Evolutionary conservation across 2,888 invertebrate genomes (phyloP), one percentile per base, ranked within the genome.

Genomic region (Oscheius sp.): DNA sequence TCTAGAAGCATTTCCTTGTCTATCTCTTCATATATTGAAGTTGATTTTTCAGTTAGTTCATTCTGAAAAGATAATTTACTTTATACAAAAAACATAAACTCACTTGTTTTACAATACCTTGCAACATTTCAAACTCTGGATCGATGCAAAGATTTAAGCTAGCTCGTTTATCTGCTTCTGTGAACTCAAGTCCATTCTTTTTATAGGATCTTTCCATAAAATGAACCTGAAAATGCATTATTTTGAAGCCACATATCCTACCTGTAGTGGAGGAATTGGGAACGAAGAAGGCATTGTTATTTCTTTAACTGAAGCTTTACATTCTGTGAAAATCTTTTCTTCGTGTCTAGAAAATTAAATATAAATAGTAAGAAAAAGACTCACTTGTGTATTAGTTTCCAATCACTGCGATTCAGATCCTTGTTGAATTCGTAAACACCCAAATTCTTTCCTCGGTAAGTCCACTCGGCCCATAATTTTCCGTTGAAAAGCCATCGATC

Each of bases 391-490:
- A 86, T 73, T 31, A 86, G 68, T 23, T 74, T 71, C 86, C 86
- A 86, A 69, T 86, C 86, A 27, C 85, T 75, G 37, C 84, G 70
- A 67, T 85, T 84, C 70, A 85, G 65, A 71, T 86, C 83, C 23
- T 75, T 72, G 1, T 70, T 65, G 71, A 86, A 86, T 58, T 82
- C 81, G 70, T 77, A 86, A 29, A 86, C 61, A 27, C 86, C 86
- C 23, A 86, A 69, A 64, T 82, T 75, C 53, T 72, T 71, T 39
- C 85, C 85, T 1, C 85, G 76, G 39, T 78, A 84, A 15, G 81
- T 81, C 83, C 84, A 85, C 65, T 85, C 85, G 0, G 80, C 85
- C 72, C 79, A 83, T 23, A 85, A 42, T 65, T 73, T 75, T 29
- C 84, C 84, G 20, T 71, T 72, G 46, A 82, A 82, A 50, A 82